Conservation (phyloP, 2,888 invertebrate species). For the Caenorhabditis sp. region DNA sequence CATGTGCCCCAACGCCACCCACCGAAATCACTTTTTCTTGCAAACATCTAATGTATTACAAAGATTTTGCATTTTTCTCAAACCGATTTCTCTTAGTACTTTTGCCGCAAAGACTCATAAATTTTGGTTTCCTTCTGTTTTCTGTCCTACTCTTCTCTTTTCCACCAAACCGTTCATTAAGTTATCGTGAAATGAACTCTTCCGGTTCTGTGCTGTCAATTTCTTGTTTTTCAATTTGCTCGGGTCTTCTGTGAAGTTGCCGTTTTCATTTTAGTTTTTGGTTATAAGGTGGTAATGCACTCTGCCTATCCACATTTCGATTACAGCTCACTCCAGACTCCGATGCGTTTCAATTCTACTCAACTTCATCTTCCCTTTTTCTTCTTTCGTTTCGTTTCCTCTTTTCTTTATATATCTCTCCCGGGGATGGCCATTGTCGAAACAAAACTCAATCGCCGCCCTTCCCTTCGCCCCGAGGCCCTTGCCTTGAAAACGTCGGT, state of each 20-base stretch:
- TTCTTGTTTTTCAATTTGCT: not conserved
- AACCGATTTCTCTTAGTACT: not conserved
- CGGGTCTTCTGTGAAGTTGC: no score
- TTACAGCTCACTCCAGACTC: slow-evolving; percentile 36
- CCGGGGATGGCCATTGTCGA: slow-evolving; percentile 68
- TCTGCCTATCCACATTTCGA: slow-evolving; percentile 45
- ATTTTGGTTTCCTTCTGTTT: not conserved
- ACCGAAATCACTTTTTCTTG: slow-evolving; percentile 23
- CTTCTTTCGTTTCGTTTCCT: slow-evolving; percentile 39
- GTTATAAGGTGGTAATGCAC: slow-evolving; percentile 31
- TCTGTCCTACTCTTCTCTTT: not conserved
- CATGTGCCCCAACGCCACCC: slow-evolving; percentile 39
- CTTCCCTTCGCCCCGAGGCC: slow-evolving; percentile 30
- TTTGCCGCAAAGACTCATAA: slow-evolving; percentile 20
- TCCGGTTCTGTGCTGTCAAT: no score
- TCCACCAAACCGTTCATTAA: no score
- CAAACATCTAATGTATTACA: slow-evolving; percentile 37
- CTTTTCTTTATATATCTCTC: slow-evolving; percentile 67
- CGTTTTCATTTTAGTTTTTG: slow-evolving; percentile 9
- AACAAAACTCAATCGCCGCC: slow-evolving; percentile 69
- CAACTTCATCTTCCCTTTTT: slow-evolving; percentile 55
- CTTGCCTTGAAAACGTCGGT: slow-evolving; percentile 31
- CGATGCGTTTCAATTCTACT: slow-evolving; percentile 53
- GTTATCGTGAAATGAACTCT: no score
- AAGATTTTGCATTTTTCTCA: slow-evolving; percentile 49